A percentile compares a stretch with the other conserved stretches of the same genome.
phyloP scores from a whole-genome alignment of 2,888 invertebrate species.

The Seira ritae region DNA sequence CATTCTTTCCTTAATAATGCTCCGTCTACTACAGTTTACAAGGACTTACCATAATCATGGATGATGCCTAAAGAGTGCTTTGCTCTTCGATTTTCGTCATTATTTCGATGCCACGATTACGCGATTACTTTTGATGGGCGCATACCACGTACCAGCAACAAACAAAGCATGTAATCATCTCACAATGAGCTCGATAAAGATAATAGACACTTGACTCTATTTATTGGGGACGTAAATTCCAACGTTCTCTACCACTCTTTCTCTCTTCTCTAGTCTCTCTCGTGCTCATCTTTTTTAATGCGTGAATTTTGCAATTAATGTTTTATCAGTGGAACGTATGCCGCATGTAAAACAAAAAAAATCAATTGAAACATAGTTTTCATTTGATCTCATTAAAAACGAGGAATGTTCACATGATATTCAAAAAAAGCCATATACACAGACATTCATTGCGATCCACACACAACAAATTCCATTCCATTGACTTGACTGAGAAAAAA shows the following conservation, averaged over 20 bases:
- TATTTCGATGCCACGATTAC: conserved; percentile 4
- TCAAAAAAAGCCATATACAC: too few species aligned
- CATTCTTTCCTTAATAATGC: too few species aligned
- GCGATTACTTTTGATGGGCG: conserved; percentile 17
- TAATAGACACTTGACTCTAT: conserved; percentile 23
- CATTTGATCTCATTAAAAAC: conserved; percentile 19
- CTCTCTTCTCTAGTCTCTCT: not conserved
- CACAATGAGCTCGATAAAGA: conserved; percentile 18
- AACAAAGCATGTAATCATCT: conserved; percentile 20
- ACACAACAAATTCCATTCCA: not conserved
- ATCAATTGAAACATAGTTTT: conserved; percentile 16
- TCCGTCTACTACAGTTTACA: too few species aligned
- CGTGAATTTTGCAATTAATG: conserved; percentile 15
- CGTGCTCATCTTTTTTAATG: not conserved
- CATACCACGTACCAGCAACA: conserved; percentile 12
- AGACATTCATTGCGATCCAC: too few species aligned
- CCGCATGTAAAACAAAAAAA: not conserved
- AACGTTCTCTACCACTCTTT: not conserved
- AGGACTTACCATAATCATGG: too few species aligned
- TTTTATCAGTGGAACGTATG: conserved; percentile 6
- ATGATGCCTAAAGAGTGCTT: too few species aligned
- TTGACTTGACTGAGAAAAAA: not conserved
- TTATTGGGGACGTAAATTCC: conserved; percentile 16
- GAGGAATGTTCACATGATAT: conserved; percentile 10
- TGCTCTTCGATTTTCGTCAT: not conserved